Evolutionary conservation across 2,113 vertebrate species (phyloP).

Genomic region (Boleophthalmus pectinirostris): DNA sequence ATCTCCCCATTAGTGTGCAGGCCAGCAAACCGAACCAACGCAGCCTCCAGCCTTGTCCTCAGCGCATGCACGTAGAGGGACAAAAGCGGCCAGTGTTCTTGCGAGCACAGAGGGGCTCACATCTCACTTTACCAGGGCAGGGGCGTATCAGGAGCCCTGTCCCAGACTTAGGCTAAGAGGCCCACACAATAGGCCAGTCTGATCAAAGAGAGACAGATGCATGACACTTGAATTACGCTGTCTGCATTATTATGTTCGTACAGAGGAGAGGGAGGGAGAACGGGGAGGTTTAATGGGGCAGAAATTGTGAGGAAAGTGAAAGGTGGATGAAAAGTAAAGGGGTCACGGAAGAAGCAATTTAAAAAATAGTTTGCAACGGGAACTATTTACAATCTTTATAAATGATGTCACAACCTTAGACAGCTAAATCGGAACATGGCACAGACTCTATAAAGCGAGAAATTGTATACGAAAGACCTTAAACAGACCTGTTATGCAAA

Average conservation of each 20-base stretch:
- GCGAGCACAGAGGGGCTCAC: slow-evolving; percentile 76
- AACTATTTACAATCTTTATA: too few species aligned
- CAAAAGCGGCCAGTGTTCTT: slow-evolving; percentile 85
- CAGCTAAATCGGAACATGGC: too few species aligned
- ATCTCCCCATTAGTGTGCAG: slow-evolving; percentile 70
- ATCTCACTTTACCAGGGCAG: slow-evolving; percentile 79
- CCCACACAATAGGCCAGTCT: slow-evolving; percentile 76
- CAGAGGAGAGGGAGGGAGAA: not conserved
- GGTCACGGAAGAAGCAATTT: not conserved
- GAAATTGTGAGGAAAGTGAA: slow-evolving; percentile 13
- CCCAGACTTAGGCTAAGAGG: slow-evolving; percentile 70
- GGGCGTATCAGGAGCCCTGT: slow-evolving; percentile 67
- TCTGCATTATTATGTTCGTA: slow-evolving; percentile 51
- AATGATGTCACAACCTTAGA: too few species aligned
- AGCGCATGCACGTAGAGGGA: slow-evolving; percentile 37
- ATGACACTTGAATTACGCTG: slow-evolving; percentile 68
- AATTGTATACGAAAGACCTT: too few species aligned
- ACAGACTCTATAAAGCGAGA: too few species aligned
- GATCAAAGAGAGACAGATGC: slow-evolving; percentile 84
- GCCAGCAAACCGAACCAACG: slow-evolving; percentile 70
- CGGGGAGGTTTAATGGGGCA: not conserved
- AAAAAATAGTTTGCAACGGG: not conserved
- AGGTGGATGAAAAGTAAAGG: not conserved
- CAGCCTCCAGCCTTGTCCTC: slow-evolving; percentile 5
- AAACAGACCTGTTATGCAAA: too few species aligned